phyloP scores from a whole-genome alignment of 1,140 invertebrate species.

The Neodiprion lecontei region DNA sequence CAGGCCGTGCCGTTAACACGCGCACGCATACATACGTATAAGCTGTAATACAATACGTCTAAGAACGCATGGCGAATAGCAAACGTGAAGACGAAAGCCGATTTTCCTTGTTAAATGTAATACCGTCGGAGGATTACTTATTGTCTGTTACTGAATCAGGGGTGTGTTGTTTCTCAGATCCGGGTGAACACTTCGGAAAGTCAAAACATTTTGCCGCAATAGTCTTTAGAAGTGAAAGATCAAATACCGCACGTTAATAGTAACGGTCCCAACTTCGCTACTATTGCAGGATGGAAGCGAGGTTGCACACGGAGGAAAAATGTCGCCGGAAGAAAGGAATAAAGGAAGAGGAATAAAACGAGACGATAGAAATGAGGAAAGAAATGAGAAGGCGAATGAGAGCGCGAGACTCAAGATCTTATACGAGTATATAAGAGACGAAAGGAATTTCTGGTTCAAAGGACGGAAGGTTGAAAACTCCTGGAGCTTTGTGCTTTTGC shows the following conservation, averaged over 20 bases:
- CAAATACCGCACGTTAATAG: no score
- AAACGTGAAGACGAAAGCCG: neutral
- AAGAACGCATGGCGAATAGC: neutral
- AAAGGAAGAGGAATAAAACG: slow-evolving; percentile 1
- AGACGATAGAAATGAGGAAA: slow-evolving; percentile 12
- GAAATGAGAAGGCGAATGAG: slow-evolving; percentile 13
- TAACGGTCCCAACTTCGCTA: no score
- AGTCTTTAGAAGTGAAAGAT: no score
- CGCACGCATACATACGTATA: neutral
- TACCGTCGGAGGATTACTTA: no score
- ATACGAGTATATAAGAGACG: neutral
- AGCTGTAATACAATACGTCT: neutral
- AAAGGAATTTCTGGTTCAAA: slow-evolving; percentile 23
- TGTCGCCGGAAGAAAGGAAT: slow-evolving; percentile 6
- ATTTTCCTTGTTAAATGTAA: neutral
- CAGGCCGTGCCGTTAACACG: neutral
- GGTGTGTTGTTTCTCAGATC: no score
- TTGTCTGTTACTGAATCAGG: no score
- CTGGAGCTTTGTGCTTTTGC: neutral
- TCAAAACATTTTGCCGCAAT: no score
- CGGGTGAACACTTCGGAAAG: no score
- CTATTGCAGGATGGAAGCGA: no score
- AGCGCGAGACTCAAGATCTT: no score
- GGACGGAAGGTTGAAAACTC: slow-evolving; percentile 15
- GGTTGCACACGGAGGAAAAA: neutral